Evolutionary conservation across 2,113 vertebrate genomes (phyloP), one percentile per base, ranked within the genome.

Genomic region (Laticauda laticaudata): DNA sequence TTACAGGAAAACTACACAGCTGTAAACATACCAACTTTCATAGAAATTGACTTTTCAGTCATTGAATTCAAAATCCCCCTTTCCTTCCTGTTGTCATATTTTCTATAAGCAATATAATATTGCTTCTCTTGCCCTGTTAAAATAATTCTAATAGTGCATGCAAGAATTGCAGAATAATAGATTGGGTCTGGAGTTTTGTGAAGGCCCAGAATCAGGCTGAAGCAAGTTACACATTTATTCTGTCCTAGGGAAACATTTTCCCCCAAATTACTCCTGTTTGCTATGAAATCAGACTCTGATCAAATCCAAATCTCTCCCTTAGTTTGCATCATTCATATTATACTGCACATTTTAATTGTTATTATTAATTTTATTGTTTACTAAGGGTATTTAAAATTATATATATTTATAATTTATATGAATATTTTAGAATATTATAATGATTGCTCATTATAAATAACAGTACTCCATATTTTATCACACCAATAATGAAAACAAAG

Each of bases 391-490:
- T 88, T 56, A 92, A 93, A 92, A 89, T 0, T 1, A 61, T 91
- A 92, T 48, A 64, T 21, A 12, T 61, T 24, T 90, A 81, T 91
- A 54, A 93, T 94, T 94, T 95, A 87, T 85, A 11, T 75, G 9
- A 95, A 55, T 48, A 43, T 53, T 90, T 95, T 93, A 45, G 23
- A n/a, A 61, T 93, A 45, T 11, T 85, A 92, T 57, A 21, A 45
- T 90, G 1, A n/a, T 94, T 94, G 90, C 87, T 92, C 11, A 34
- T 75, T 24, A 88, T 88, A 55, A 89, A 89, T 39, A 18, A n/a
- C 24, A 64, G 43, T 45, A n/a, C 24, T 59, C 7, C 43, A 48
- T 45, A 26, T 90, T 48, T 90, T 43, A 64, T 51, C 43, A 90
- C 14, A 90, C 24, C n/a, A 51, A 0, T 69, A n/a, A 90, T 23